These are phyloP conservation scores for Trachymyrmex cornetzi DNA, from an alignment of 1,140 invertebrate genomes.

Conservation along the genomic window DNA sequence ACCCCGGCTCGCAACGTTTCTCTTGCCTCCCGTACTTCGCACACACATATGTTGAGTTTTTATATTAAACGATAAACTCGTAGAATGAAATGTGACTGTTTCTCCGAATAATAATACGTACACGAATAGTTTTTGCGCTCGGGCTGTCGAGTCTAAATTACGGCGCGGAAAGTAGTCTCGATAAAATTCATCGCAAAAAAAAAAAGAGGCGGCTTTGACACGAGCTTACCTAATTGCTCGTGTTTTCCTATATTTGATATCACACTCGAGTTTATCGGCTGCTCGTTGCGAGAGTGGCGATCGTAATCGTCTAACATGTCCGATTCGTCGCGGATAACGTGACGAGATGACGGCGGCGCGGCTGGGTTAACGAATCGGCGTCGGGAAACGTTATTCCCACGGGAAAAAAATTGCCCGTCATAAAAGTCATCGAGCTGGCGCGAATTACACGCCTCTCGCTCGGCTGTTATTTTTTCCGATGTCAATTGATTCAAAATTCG, in stretches of 20 bases:
- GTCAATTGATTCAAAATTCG: slow-evolving; percentile 64
- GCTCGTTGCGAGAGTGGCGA: background rate
- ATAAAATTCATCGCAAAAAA: slow-evolving; percentile 43
- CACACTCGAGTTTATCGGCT: slow-evolving; percentile 19
- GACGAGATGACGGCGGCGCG: slow-evolving; percentile 15
- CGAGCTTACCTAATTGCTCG: slow-evolving; percentile 10
- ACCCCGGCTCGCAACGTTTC: background rate
- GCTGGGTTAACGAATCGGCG: slow-evolving; percentile 36
- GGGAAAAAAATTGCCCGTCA: slow-evolving; percentile 45
- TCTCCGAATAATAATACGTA: slow-evolving; percentile 22
- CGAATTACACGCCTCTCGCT: slow-evolving; percentile 23
- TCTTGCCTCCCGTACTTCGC: background rate
- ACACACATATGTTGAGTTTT: background rate
- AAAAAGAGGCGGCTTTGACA: background rate
- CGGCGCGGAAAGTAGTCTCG: slow-evolving; percentile 3
- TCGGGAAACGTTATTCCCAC: slow-evolving; percentile 5
- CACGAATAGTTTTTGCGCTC: background rate
- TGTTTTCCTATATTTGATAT: slow-evolving; percentile 29
- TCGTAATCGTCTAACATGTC: slow-evolving; percentile 37
- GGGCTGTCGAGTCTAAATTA: slow-evolving; percentile 23
- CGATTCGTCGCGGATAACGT: slow-evolving; percentile 33
- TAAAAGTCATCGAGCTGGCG: slow-evolving; percentile 60
- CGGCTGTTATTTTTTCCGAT: slow-evolving; percentile 41
- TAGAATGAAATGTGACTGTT: background rate
- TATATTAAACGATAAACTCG: slow-evolving; percentile 13